Evolutionary conservation across 2,888 invertebrate genomes (phyloP), one percentile per base, ranked within the genome.

Genomic region (Tipula helvola): DNA sequence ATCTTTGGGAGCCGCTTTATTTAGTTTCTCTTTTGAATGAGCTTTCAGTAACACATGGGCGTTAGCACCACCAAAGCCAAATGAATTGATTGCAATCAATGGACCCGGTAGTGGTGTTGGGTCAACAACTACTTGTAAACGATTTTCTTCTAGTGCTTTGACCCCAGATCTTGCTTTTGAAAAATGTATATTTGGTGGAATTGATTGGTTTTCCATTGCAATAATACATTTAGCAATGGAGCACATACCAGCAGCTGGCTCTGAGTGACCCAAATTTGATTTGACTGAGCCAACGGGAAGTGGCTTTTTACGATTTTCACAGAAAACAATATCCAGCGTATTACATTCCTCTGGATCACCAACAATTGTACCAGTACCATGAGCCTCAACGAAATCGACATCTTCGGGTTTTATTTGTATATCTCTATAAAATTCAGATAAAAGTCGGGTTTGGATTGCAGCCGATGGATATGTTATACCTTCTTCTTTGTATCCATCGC

Each of bases 21-120:
- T 95, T 0, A 86, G 13, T 87, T 92, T 91, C 0, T 89, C 36
- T 86, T 91, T 91, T 0, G 88, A 87, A 86, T 87, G 87, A 0
- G 89, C 90, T 83, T 89, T 89, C 0, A 91, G 87, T 0, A 92
- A 87, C 0, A 90, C 90, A 88, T 91, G 91, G 85, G 95, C 95
- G 89, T 97, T 97, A 3, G 96, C 95, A 0, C 98, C 98, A 41
- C 98, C 98, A 90, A 98, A 98, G 0, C 98, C 98, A 90, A 98
- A 98, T 10, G 97, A 97, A 92, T 97, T 98, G 36, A 98, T 93
- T 3, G 96, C 98, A 36, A 95, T 95, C 89, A 95, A 93, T 28
- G 96, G 96, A 42, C 95, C 95, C 44, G 93, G 91, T 93, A 97
- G 95, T 0, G 93, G 94, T 36, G 91, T 95, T 90, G 92, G 93